Evolutionary conservation across 2,888 invertebrate species (phyloP), one percentile per base, ranked within the genome.

Genomic region (Erebia palarica): DNA sequence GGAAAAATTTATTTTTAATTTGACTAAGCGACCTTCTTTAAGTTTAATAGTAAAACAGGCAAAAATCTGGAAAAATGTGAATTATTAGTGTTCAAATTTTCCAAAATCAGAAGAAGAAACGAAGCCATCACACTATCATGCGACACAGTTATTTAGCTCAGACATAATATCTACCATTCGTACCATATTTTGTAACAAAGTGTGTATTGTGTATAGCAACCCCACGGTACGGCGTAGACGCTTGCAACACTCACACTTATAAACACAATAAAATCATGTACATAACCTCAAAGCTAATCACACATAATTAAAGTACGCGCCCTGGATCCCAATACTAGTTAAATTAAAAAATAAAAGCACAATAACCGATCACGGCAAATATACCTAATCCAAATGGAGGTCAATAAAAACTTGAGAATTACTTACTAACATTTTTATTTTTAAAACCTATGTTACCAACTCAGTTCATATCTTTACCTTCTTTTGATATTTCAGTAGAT

Each of bases 241-340:
- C 92, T 92, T 92, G 90, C 88, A 85, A 91, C 90, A 91, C 90
- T 85, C 76, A 89, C 86, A 88, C 86, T 76, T 77, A n/a, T n/a
- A 77, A 77, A 86, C 84, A 86, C 84, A 83, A 83, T 81, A 73
- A 79, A 79, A 79, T 79, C 81, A 81, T 81, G 79, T 76, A 76
- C 78, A 79, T 47, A 47, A 44, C 7, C 7, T 36, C 7, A 36
- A 36, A 7, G 36, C 36, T 36, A 36, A 36, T 36, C 36, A 36
- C 36, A 36, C 36, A 36, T 36, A 27, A 27, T 36, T 36, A 36
- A 36, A 36, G 36, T 36, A 36, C 36, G 36, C 36, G 36, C 36
- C 36, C 36, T 36, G 36, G 36, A 36, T 36, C 36, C 7, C 5
- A 36, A 36, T 36, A 0, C 36, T 36, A 36, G 7, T 36, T 36